Evolutionary conservation across 2,888 invertebrate species (phyloP).

Genomic region (Athalia cordata): DNA sequence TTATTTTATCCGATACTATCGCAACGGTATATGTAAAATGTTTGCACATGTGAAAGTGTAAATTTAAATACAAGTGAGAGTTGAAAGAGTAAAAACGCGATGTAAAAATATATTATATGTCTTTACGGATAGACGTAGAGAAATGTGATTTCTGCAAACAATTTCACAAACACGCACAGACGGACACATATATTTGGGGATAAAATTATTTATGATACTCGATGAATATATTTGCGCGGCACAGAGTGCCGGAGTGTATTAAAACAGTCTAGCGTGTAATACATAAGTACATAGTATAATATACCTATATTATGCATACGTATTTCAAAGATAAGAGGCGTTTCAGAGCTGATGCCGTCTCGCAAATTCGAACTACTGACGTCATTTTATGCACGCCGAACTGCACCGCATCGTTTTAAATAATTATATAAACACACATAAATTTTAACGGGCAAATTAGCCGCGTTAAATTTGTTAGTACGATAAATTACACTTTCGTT

Average conservation of each 20-base stretch:
- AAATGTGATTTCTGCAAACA: too few species aligned
- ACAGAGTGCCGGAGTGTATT: conserved; percentile 5
- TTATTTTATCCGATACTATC: too few species aligned
- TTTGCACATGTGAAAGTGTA: too few species aligned
- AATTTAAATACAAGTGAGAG: too few species aligned
- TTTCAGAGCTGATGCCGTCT: conserved; percentile 12
- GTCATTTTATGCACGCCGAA: not conserved
- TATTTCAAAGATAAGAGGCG: conserved; percentile 26
- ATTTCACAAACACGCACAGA: too few species aligned
- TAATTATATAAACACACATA: too few species aligned
- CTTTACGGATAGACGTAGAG: too few species aligned
- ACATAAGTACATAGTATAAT: not conserved
- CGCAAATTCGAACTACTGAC: not conserved
- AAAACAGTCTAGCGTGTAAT: conserved; percentile 14
- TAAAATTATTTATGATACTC: not conserved
- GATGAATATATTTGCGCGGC: not conserved
- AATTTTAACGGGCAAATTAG: conserved; percentile 1
- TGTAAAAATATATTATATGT: too few species aligned
- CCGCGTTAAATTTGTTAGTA: conserved; percentile 1
- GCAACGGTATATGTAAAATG: not conserved
- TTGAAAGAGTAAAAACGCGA: too few species aligned
- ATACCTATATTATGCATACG: not conserved
- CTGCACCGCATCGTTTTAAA: too few species aligned
- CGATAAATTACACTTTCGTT: conserved; percentile 20
- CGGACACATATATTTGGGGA: too few species aligned